Percentiles rank a stretch among this genome's conserved stretches.
Conservation (phyloP, 2,113 vertebrate species). For the Tylochromis polylepis region DNA sequence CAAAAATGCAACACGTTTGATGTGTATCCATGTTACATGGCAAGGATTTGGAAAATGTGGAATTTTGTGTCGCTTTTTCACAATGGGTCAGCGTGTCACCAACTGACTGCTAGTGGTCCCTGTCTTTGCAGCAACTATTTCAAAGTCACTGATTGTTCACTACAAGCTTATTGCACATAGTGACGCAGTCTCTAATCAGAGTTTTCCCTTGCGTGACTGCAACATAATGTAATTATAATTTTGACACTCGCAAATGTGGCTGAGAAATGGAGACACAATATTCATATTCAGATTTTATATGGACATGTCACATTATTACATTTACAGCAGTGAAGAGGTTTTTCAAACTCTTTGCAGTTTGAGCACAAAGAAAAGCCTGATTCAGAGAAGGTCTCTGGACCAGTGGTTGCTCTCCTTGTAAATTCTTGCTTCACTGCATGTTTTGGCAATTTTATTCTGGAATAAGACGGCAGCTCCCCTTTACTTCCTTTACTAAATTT, state of each 20-base stretch:
- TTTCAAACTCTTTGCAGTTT: neutral
- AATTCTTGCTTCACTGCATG: neutral
- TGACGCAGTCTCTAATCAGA: neutral
- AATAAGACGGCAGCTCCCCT: neutral
- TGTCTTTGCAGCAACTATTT: neutral
- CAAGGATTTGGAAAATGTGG: neutral
- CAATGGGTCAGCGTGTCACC: neutral
- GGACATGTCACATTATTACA: neutral
- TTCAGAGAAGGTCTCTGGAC: neutral
- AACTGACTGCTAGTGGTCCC: neutral
- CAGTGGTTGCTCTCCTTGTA: neutral
- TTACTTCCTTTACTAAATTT: neutral
- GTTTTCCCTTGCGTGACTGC: neutral
- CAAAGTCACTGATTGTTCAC: neutral
- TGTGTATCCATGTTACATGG: neutral
- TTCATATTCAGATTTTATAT: neutral
- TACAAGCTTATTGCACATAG: neutral
- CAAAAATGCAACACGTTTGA: neutral
- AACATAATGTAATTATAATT: neutral
- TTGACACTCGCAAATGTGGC: neutral
- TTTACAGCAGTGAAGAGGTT: neutral
- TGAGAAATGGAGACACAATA: neutral
- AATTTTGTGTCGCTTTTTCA: neutral
- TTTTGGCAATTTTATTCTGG: neutral
- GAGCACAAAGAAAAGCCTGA: neutral